These are phyloP conservation scores for Galleria mellonella DNA, from an alignment of 1,140 invertebrate species.

Conservation along the genomic window DNA sequence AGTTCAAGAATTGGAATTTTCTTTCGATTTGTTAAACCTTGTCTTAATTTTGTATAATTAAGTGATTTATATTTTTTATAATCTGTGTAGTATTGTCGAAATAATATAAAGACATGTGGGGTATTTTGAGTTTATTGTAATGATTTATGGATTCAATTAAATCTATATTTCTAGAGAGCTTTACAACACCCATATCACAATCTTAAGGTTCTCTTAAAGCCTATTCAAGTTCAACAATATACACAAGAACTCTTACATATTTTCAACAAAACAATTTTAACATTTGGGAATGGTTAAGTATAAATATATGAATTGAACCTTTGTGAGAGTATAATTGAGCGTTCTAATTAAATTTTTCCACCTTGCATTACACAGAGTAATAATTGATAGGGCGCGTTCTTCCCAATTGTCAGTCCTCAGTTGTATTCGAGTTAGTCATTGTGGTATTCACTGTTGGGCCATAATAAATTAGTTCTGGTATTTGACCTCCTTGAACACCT, in stretches of 20 bases:
- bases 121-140: constrained; percentile 44
- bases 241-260: constrained; percentile 35
- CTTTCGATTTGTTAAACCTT: too few relatives aligned
- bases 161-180: constrained; percentile 62
- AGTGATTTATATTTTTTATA: too few relatives aligned
- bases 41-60: too few relatives aligned
- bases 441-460: constrained; percentile 78
- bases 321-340: not conserved
- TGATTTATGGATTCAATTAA: constrained; percentile 33
- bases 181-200: constrained; percentile 71
- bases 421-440: constrained; percentile 38
- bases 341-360: constrained; percentile 11
- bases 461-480: constrained; percentile 95
- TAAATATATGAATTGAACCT: not conserved
- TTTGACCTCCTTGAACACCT: constrained; percentile 94
- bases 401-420: constrained; percentile 60
- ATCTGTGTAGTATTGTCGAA: not conserved
- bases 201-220: constrained; percentile 44
- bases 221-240: constrained; percentile 55
- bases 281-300: constrained; percentile 46
- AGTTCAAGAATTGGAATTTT: too few relatives aligned
- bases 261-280: constrained; percentile 56
- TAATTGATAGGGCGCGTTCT: constrained; percentile 36
- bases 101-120: constrained; percentile 25
- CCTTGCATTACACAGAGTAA: constrained; percentile 41